phyloP scores from a whole-genome alignment of 2,797 vertebrate species.

The Percopsis omiscomaycus region DNA sequence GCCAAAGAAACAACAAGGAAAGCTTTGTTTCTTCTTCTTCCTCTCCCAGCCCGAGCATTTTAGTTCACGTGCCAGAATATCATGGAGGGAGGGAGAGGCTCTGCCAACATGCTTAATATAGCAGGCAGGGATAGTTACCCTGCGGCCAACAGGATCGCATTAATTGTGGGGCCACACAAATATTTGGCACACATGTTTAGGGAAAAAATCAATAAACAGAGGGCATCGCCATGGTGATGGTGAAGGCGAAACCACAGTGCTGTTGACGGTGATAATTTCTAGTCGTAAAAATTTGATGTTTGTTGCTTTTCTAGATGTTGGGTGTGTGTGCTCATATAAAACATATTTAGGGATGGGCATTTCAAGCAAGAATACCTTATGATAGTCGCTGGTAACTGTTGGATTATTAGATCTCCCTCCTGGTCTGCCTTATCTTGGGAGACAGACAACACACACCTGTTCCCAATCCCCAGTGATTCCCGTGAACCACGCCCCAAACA shows the following conservation, averaged over 20 bases:
- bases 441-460: too few relatives aligned
- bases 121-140: slow-evolving; percentile 1
- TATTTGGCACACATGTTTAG: not conserved
- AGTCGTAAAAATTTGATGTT: too few relatives aligned
- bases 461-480: too few relatives aligned
- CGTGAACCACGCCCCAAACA: too few relatives aligned
- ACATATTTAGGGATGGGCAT: too few relatives aligned
- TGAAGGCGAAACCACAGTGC: not conserved
- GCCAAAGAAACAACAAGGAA: slow-evolving; percentile 63
- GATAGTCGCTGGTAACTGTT: too few relatives aligned
- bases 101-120: not conserved
- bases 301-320: too few relatives aligned
- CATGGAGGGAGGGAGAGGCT: slow-evolving; percentile 3
- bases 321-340: too few relatives aligned
- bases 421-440: too few relatives aligned
- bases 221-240: not conserved
- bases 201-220: not conserved
- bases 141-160: not conserved
- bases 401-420: too few relatives aligned
- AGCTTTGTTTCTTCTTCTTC: slow-evolving; percentile 13
- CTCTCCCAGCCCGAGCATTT: slow-evolving; percentile 27
- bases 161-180: not conserved
- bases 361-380: too few relatives aligned
- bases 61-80: slow-evolving; percentile 32
- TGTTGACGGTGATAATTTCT: not conserved